A percentile compares a stretch with the other conserved stretches of the same genome.
These are phyloP conservation scores for Ericerus pela DNA, from an alignment of 1,140 invertebrate species.

Conservation along the genomic window DNA sequence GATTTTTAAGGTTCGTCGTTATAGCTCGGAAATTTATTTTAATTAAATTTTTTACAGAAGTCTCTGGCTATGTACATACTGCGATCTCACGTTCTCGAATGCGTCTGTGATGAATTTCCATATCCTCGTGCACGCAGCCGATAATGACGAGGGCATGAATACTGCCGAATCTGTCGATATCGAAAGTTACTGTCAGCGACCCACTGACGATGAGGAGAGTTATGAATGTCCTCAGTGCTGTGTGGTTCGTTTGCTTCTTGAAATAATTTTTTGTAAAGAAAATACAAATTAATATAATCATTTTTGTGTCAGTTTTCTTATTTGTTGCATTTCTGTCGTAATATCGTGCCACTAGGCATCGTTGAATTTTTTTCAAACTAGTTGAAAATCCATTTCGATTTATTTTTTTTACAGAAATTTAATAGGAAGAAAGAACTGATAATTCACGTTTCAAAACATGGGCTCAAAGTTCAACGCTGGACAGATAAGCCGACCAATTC, in stretches of 20 bases:
- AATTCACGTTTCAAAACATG: background rate
- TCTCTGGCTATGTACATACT: constrained; percentile 40
- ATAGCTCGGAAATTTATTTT: background rate
- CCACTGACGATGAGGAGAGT: background rate
- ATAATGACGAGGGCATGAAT: constrained; percentile 26
- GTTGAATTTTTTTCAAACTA: too few species aligned
- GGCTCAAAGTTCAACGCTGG: constrained; percentile 2
- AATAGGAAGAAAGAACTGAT: background rate
- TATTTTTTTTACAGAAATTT: too few species aligned
- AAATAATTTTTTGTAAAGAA: too few species aligned
- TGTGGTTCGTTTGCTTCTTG: too few species aligned
- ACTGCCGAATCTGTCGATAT: constrained; percentile 4
- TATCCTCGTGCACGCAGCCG: constrained; percentile 36
- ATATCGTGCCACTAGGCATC: too few species aligned
- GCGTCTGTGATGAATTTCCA: constrained; percentile 39
- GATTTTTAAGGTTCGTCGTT: too few species aligned
- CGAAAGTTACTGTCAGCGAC: background rate
- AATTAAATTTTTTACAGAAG: constrained; percentile 4
- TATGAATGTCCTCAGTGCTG: constrained; percentile 29
- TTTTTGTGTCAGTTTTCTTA: too few species aligned
- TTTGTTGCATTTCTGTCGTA: too few species aligned
- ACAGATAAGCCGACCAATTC: too few species aligned
- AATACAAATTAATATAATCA: too few species aligned
- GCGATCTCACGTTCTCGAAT: constrained; percentile 40
- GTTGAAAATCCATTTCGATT: too few species aligned